These are phyloP conservation scores for Empidonax traillii DNA, from an alignment of 2,113 vertebrate genomes.

Conservation along the genomic window DNA sequence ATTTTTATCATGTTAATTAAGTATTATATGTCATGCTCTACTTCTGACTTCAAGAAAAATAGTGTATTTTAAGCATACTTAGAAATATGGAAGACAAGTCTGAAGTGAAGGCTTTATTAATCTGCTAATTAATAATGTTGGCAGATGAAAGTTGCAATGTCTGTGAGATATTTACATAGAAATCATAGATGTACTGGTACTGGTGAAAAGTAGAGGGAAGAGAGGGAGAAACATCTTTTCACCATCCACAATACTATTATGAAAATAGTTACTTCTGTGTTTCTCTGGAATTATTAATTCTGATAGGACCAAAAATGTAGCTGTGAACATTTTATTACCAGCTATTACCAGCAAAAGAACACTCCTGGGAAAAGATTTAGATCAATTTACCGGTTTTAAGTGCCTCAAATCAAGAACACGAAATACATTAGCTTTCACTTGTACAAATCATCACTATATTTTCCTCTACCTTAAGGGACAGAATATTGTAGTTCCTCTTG, in stretches of 20 bases:
- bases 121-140: neutral
- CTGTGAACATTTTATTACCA: neutral
- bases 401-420: neutral
- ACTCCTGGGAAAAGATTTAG: neutral
- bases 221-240: neutral
- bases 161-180: neutral
- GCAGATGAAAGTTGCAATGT: neutral
- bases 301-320: neutral
- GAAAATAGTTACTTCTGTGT: neutral
- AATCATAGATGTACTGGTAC: neutral
- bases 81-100: neutral
- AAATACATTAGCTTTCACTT: neutral
- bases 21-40: neutral
- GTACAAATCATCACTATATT: neutral
- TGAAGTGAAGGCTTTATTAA: neutral
- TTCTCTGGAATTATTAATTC: slow-evolving; percentile 3
- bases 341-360: neutral
- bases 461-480: neutral
- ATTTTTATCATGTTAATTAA: neutral
- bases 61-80: neutral
- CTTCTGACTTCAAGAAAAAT: neutral
- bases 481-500: neutral
- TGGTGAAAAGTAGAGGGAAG: neutral
- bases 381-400: neutral
- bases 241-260: neutral